phyloP scores from a whole-genome alignment of 2,888 invertebrate genomes.

The Monoplex corrugatus region DNA sequence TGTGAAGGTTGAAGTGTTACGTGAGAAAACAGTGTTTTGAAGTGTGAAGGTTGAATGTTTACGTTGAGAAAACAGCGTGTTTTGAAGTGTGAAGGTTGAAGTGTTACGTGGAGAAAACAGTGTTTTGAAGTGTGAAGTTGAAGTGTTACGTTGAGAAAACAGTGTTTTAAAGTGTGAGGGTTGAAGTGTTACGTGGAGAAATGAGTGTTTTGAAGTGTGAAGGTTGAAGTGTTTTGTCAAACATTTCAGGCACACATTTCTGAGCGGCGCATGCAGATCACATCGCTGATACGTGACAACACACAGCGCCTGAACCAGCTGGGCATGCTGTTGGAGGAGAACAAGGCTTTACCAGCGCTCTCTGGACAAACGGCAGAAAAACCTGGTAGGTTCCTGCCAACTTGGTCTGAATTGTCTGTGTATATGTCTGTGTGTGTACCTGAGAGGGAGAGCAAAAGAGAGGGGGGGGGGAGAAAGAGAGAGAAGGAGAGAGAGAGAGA shows the following conservation, averaged over 20 bases:
- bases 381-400: conserved; percentile 68
- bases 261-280: conserved; percentile 74
- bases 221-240: background rate
- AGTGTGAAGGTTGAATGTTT: no score
- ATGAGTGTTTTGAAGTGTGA: no score
- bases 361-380: conserved; percentile 79
- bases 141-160: no score
- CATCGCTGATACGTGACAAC: conserved; percentile 77
- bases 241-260: conserved; percentile 69
- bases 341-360: conserved; percentile 71
- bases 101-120: no score
- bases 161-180: no score
- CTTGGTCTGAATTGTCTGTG: background rate
- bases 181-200: no score
- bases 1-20: no score
- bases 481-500: background rate
- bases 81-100: no score
- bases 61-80: no score
- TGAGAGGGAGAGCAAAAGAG: background rate
- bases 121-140: no score
- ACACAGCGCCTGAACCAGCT: conserved; percentile 78
- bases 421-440: background rate
- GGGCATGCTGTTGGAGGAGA: conserved; percentile 75
- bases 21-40: no score
- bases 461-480: background rate